Evolutionary conservation across 2,797 vertebrate genomes (phyloP).

Genomic region (Crocodylus rhombifer): DNA sequence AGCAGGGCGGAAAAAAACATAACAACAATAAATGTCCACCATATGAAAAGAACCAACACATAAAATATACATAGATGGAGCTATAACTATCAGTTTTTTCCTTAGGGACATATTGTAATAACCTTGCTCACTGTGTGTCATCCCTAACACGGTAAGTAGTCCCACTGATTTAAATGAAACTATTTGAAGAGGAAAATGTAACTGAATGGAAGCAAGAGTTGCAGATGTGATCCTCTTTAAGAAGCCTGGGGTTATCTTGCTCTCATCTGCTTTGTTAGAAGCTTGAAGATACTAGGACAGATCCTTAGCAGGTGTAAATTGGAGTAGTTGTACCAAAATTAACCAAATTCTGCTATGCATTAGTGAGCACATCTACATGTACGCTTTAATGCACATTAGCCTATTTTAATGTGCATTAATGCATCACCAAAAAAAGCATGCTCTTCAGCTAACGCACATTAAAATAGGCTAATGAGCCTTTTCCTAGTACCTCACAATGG

Average conservation of each 20-base stretch:
- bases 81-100: neutral
- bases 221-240: neutral
- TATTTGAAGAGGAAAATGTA: neutral
- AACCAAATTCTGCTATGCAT: no score
- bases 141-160: neutral
- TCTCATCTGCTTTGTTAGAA: neutral
- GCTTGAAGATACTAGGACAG: neutral
- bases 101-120: neutral
- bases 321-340: neutral
- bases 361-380: no score
- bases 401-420: no score
- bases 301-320: constrained; percentile 1
- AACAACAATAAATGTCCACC: neutral
- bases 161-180: neutral
- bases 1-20: neutral
- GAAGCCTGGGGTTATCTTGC: neutral
- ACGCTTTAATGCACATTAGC: no score
- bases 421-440: no score
- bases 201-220: neutral
- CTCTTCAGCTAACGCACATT: no score
- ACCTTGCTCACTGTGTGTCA: neutral
- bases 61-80: neutral
- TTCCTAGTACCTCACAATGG: neutral
- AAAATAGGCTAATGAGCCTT: no score
- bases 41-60: neutral